A percentile compares a stretch with the other conserved stretches of the same genome.
Conservation (phyloP, 2,888 invertebrate genomes). For the Coenonympha arcania region DNA sequence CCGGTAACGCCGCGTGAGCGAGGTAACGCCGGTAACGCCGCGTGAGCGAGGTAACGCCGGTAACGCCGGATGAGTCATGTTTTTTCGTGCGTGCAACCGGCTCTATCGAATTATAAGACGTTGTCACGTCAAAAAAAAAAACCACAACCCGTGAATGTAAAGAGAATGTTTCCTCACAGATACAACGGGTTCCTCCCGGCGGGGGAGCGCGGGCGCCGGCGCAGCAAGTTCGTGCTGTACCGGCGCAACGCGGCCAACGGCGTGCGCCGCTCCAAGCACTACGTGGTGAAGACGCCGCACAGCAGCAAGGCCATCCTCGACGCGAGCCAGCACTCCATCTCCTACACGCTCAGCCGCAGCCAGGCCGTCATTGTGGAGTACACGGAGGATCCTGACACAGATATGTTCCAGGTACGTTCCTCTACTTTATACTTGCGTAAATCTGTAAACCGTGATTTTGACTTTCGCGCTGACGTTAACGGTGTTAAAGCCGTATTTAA, state of each 20-base stretch:
- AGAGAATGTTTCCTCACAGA: slow-evolving; percentile 71
- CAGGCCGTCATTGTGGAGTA: slow-evolving; percentile 99
- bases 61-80: too few relatives aligned
- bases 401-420: slow-evolving; percentile 97
- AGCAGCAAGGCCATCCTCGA: slow-evolving; percentile 96
- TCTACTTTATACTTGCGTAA: too few relatives aligned
- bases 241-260: slow-evolving; percentile 91
- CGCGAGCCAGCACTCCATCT: slow-evolving; percentile 95
- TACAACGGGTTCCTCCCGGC: slow-evolving; percentile 96
- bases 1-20: too few relatives aligned
- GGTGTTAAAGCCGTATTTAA: too few relatives aligned
- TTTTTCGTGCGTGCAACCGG: too few relatives aligned
- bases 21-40: too few relatives aligned
- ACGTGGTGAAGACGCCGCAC: slow-evolving; percentile 96
- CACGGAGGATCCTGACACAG: slow-evolving; percentile 94
- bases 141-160: too few relatives aligned
- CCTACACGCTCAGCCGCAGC: slow-evolving; percentile 95
- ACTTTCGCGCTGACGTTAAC: too few relatives aligned
- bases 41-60: too few relatives aligned
- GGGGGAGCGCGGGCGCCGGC: slow-evolving; percentile 92
- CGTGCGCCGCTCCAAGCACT: slow-evolving; percentile 94
- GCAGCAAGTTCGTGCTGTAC: slow-evolving; percentile 94
- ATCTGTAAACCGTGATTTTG: too few relatives aligned
- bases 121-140: too few relatives aligned
- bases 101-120: too few relatives aligned